Evolutionary conservation across 2,888 invertebrate species (phyloP), one percentile per base, ranked within the genome.

Genomic region (Volucella bombylans): DNA sequence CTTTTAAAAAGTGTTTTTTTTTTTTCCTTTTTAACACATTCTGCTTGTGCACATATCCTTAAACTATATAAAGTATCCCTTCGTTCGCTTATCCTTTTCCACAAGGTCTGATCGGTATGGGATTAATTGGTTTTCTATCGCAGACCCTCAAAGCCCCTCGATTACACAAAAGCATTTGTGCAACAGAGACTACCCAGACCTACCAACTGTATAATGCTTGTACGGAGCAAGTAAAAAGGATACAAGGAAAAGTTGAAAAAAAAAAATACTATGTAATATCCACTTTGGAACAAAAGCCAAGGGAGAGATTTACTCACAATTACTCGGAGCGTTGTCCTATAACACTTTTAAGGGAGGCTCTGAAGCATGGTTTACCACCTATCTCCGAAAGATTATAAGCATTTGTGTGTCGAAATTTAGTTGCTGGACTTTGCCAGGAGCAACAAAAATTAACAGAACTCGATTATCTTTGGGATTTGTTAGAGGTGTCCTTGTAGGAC

Each of bases 81-180:
- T 11, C 39, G 39, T n/a, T 9, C 9, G 11, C 54, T 54, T 55
- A 62, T 45, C 72, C 39, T 31, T 12, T 38, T 15, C 14, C 73
- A 15, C 55, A 4, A 73, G 62, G 54, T 31, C 31, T 31, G 6
- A 31, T 31, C 31, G 31, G 31, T 31, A 31, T 31, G 62, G 55
- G 73, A 73, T 73, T 73, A 73, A 73, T 73, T 73, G 73, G 73
- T 62, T 73, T 73, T 73, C 73, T 62, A 73, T 73, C 62, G 10
- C 45, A 57, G 64, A 62, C 54, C 64, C 64, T 73, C 73, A 64
- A 64, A 73, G 64, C 55, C 43, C 45, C 41, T 52, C 15, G 45
- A 54, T 64, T 64, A 73, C 47, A 65, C 77, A 82, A 77, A 77
- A 82, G 72, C 69, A 4, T 71, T 71, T 54, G 72, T 82, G 59